phyloP scores from a whole-genome alignment of 2,797 vertebrate genomes.

The Danio choprae region DNA sequence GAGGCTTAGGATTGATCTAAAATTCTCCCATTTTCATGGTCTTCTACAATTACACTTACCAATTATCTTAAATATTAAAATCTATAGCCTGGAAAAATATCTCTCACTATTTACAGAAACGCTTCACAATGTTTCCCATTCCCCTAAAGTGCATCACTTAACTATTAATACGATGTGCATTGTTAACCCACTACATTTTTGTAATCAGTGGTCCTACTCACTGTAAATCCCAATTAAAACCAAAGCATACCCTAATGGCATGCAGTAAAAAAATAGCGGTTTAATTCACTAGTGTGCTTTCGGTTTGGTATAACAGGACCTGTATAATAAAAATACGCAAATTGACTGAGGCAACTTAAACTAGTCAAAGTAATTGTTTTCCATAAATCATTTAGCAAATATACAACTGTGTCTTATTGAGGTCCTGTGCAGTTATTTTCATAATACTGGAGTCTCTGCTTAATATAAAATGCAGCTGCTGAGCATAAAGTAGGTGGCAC shows the following conservation, averaged over 20 bases:
- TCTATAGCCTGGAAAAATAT: not conserved
- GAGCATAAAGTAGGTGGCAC: constrained; percentile 30
- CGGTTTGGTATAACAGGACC: constrained; percentile 23
- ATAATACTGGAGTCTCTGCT: not conserved
- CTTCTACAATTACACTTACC: not conserved
- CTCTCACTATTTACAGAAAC: not conserved
- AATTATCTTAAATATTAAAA: not conserved
- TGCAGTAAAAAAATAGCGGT: constrained; percentile 21
- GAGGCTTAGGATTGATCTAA: not conserved
- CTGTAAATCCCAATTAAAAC: constrained; percentile 44
- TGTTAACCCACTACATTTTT: constrained; percentile 6
- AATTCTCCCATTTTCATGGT: not conserved
- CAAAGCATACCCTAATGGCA: constrained; percentile 24
- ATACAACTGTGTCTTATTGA: constrained; percentile 36
- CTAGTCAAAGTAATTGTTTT: constrained; percentile 47
- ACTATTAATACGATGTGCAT: not conserved
- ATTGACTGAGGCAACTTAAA: constrained; percentile 44
- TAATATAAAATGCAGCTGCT: constrained; percentile 8
- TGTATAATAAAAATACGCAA: constrained; percentile 45
- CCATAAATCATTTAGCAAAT: constrained; percentile 51
- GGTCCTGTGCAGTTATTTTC: constrained; percentile 11
- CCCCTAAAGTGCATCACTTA: constrained; percentile 14
- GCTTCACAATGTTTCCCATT: not conserved
- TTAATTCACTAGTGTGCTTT: constrained; percentile 39
- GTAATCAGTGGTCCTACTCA: constrained; percentile 22